Percentiles rank a stretch among this genome's conserved stretches.
These are phyloP conservation scores for Callosobruchus maculatus DNA, from an alignment of 2,888 invertebrate species.

Conservation along the genomic window DNA sequence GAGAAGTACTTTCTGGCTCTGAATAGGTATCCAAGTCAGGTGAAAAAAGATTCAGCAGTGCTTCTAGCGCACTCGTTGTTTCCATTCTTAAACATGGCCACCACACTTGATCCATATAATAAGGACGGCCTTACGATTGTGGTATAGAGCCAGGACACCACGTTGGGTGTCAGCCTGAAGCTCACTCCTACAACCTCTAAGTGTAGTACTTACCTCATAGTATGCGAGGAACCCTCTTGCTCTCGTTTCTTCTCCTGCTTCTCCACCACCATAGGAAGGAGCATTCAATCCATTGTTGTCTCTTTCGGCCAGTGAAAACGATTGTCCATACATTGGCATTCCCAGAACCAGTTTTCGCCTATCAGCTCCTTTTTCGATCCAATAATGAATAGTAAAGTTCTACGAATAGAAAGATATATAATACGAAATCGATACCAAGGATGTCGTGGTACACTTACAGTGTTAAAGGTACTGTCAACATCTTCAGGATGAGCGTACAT, in stretches of 20 bases:
- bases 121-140: no score
- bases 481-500: slow-evolving; percentile 76
- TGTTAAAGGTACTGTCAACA: slow-evolving; percentile 73
- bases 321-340: slow-evolving; percentile 86
- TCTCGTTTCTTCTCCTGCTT: slow-evolving; percentile 83
- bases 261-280: slow-evolving; percentile 80
- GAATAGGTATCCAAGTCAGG: no score
- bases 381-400: slow-evolving; percentile 86
- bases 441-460: slow-evolving; percentile 52
- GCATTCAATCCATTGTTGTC: slow-evolving; percentile 67
- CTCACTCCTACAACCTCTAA: no score
- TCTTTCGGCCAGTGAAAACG: slow-evolving; percentile 73
- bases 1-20: no score
- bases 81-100: no score
- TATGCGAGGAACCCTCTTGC: slow-evolving; percentile 85
- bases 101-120: no score
- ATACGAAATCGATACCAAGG: background rate
- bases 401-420: slow-evolving; percentile 36
- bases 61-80: no score
- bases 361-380: slow-evolving; percentile 78
- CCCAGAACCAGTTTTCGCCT: slow-evolving; percentile 78
- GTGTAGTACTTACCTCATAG: slow-evolving; percentile 80
- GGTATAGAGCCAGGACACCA: no score
- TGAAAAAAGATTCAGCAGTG: no score
- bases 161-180: no score